Evolutionary conservation across 2,113 vertebrate genomes (phyloP).

Genomic region (Rhea pennata): DNA sequence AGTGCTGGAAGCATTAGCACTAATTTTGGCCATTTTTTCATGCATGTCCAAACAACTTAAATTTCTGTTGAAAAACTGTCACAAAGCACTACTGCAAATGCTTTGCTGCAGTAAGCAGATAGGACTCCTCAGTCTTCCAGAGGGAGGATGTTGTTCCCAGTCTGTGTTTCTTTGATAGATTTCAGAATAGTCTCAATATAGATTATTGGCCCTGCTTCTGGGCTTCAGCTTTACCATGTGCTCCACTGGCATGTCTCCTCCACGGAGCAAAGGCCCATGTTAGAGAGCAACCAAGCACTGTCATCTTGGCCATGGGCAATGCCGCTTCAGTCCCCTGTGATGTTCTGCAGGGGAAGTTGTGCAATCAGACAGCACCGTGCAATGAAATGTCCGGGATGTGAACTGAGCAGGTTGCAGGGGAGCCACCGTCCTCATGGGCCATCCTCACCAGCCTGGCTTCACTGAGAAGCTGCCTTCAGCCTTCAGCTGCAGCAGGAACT

Average conservation of each 20-base stretch:
- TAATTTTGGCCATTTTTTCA: neutral
- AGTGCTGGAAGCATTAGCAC: too few relatives aligned
- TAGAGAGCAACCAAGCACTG: neutral
- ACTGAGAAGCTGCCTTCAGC: too few relatives aligned
- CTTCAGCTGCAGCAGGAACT: neutral
- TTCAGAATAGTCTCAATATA: neutral
- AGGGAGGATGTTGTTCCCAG: neutral
- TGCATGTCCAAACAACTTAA: too few relatives aligned
- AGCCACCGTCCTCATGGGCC: too few relatives aligned
- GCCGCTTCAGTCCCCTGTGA: neutral
- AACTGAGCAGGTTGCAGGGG: neutral
- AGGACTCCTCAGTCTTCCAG: neutral
- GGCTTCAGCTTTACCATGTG: too few relatives aligned
- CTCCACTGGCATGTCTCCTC: neutral
- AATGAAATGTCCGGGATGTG: neutral
- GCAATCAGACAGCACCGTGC: neutral
- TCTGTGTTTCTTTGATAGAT: neutral
- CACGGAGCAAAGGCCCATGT: fast-evolving
- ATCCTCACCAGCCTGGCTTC: too few relatives aligned
- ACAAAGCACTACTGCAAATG: neutral
- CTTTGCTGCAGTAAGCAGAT: neutral
- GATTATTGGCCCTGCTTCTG: neutral
- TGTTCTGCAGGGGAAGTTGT: neutral
- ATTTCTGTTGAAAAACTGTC: too few relatives aligned
- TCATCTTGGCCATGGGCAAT: neutral